Evolutionary conservation across 1,140 invertebrate genomes (phyloP).

Genomic region (Anastatus disparis): DNA sequence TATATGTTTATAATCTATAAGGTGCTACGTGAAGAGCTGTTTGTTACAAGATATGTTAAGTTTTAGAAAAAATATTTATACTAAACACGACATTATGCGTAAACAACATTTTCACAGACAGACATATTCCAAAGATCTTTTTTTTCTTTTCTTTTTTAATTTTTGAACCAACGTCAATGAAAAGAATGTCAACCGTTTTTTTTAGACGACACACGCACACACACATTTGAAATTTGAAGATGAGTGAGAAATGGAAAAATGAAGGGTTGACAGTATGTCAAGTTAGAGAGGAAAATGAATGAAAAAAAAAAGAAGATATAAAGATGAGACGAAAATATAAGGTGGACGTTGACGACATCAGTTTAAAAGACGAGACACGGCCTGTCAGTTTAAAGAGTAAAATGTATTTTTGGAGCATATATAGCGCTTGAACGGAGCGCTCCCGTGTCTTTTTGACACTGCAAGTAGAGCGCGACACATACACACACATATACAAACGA

Average conservation of each 20-base stretch:
- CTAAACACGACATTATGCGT: no score
- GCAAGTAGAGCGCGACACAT: conserved; percentile 27
- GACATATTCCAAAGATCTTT: no score
- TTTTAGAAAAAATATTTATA: no score
- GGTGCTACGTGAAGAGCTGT: no score
- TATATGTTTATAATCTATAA: background rate
- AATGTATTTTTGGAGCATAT: conserved; percentile 21
- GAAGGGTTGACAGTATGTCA: background rate
- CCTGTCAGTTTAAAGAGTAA: conserved; percentile 30
- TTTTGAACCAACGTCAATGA: no score
- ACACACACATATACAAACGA: no score
- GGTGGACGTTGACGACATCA: conserved; percentile 19
- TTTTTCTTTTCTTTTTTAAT: no score
- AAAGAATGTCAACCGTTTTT: no score
- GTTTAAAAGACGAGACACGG: conserved; percentile 8
- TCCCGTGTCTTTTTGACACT: conserved; percentile 37
- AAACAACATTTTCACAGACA: no score
- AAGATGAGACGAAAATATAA: conserved; percentile 24
- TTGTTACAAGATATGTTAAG: no score
- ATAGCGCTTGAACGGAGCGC: background rate
- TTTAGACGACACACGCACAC: no score
- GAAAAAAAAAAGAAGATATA: background rate
- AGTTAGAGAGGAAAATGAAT: background rate
- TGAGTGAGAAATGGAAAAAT: conserved; percentile 1
- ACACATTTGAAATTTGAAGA: no score